phyloP scores from a whole-genome alignment of 2,113 vertebrate genomes.

The Clupea harengus region DNA sequence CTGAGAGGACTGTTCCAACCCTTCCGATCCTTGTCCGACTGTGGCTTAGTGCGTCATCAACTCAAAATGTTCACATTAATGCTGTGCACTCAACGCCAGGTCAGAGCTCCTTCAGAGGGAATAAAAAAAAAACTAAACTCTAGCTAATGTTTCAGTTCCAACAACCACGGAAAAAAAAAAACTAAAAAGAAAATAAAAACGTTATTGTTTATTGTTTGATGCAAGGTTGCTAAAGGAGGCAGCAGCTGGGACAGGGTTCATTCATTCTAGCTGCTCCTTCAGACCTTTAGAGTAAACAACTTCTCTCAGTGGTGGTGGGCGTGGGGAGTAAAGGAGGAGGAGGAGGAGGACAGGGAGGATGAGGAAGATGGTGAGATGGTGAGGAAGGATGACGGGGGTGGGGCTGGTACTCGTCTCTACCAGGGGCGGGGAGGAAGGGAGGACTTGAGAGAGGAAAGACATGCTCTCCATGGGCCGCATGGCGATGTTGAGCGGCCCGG shows the following conservation, averaged over 20 bases:
- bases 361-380: neutral
- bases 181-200: neutral
- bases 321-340: constrained; percentile 12
- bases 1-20: constrained; percentile 17
- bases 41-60: constrained; percentile 34
- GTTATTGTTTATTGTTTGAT: constrained; percentile 37
- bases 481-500: constrained; percentile 93
- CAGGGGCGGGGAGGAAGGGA: constrained; percentile 95
- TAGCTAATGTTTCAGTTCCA: constrained; percentile 7
- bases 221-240: constrained; percentile 44
- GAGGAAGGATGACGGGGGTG: constrained; percentile 26
- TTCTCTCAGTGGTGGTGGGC: constrained; percentile 45
- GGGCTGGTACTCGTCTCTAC: constrained; percentile 67
- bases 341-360: neutral
- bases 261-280: constrained; percentile 45
- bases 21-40: constrained; percentile 23
- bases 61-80: constrained; percentile 58
- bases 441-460: constrained; percentile 96
- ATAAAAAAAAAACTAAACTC: neutral
- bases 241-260: constrained; percentile 42
- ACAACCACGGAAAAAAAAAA: constrained; percentile 42
- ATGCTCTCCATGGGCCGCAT: constrained; percentile 97
- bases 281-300: constrained; percentile 49
- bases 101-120: constrained; percentile 56
- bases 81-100: constrained; percentile 60